Evolutionary conservation across 2,797 vertebrate genomes (phyloP), one percentile per base, ranked within the genome.

Genomic region (Triplophysa yarkandensis): DNA sequence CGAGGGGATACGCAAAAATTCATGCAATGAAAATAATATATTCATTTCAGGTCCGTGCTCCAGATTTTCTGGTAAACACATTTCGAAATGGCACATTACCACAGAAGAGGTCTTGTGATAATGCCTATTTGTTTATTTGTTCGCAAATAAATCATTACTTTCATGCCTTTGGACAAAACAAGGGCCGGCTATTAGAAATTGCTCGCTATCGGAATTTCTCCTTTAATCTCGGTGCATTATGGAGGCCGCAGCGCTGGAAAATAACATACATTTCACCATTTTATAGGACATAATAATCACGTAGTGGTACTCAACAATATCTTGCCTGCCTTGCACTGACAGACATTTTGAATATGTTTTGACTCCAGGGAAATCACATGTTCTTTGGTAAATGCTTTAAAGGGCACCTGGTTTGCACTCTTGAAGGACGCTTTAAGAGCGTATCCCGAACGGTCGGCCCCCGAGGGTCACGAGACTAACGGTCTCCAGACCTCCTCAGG

Each of bases 261-360:
- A 67, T 67, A 50, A 74, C 63, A 74, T 28, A 44, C 48, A 73
- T 46, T 74, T 44, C 52, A 67, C 30, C 41, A 48, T 60, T 74
- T 50, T 58, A 39, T 63, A 36, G 21, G 57, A 58, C 39, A 60
- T 74, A 66, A 74, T 67, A 50, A 74, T 74, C 63, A 58, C 58
- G 63, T 74, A 66, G 48, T 52, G 61, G 25, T 54, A 30, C 63
- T 71, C 52, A 6, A 74, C 54, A 79, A 63, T 74, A 48, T 30
- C 36, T 39, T 46, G 27, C 58, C 61, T 54, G 11, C 67, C 66
- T 57, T 44, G 14, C 28, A 19, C 41, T 66, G 61, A 71, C 61
- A 70, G 77, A 60, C 60, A 68, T 60, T 74, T 70, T 75, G 68
- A 75, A 74, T 57, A 67, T 61, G 70, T 77, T 65, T 78, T 69